Evolutionary conservation across 2,113 vertebrate species (phyloP).

Genomic region (Austrofundulus limnaeus): DNA sequence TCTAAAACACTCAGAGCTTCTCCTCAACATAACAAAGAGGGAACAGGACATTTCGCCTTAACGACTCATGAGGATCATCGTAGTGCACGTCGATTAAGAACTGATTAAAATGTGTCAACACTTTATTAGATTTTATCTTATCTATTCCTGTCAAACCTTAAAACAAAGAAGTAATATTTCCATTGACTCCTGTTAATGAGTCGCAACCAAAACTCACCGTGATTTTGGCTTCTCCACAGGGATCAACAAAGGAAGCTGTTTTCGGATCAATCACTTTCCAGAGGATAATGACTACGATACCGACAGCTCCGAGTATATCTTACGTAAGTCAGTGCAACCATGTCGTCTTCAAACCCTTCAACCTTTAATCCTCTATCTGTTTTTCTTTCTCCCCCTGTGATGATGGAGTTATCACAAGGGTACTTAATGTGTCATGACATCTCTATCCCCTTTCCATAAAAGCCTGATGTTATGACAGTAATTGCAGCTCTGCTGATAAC

Average conservation of each 20-base stretch:
- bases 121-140: neutral
- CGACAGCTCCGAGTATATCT: constrained; percentile 95
- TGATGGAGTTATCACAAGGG: constrained; percentile 43
- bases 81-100: neutral
- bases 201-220: constrained; percentile 5
- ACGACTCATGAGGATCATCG: neutral
- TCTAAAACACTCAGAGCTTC: constrained; percentile 26
- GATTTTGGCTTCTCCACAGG: constrained; percentile 74
- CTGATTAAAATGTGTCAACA: neutral
- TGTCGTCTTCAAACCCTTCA: constrained; percentile 44
- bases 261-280: constrained; percentile 96
- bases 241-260: constrained; percentile 94
- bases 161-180: neutral
- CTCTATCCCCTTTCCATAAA: constrained; percentile 30
- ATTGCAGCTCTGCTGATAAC: constrained; percentile 34
- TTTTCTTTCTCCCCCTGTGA: neutral
- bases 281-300: constrained; percentile 96
- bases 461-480: constrained; percentile 53
- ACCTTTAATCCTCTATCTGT: constrained; percentile 32
- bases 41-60: constrained; percentile 20
- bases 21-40: constrained; percentile 34
- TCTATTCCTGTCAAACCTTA: neutral
- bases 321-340: constrained; percentile 85
- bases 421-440: constrained; percentile 53
- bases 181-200: neutral